Base-by-base conservation (phyloP, 1,140 invertebrate species). In the Ctenoplectra terminalis region DNA sequence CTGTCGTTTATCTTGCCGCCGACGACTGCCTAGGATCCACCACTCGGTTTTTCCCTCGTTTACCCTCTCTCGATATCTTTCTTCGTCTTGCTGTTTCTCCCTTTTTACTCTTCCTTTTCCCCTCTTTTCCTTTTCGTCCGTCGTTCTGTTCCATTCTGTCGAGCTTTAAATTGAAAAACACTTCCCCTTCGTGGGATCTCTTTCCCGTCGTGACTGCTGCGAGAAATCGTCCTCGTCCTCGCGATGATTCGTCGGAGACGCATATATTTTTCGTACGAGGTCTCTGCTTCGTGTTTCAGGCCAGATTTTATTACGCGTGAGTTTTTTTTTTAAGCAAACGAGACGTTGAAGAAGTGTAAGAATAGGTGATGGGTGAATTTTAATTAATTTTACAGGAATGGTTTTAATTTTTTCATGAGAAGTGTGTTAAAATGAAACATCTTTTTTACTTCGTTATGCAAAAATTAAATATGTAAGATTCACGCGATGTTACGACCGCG, bases 1-100 rank as follows among this genome's bases (percentile, higher is more conserved):
- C 81, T 82, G 88, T 91, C 89, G 91, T 91, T 92, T 91, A 90
- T 92, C 91, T 92, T 91, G 81, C 88, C 75, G 78, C 74, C 87
- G 88, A 88, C 89, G 84, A 90, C 86, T 87, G 72, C 37, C 54
- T 75, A 85, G 64, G 81, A 87, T 91, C 78, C 82, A 31, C 60
- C 74, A 64, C 64, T 78, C 82, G 70, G 81, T 87, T 79, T 81
- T 87, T 82, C 56, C 17, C 71, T 67, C 77, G 43, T 81, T 61
- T 74, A 70, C 69, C 46, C 75, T 9, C 5, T 48, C 31, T 48
- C 61, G 48, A 13, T 67, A 40, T 69, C 64, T 40, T 26, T 29
- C 63, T 71, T n/a, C n/a, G 37, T 11, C 17, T 48, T 40, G 31
- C 29, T 17, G 15, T 20, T 8, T 4, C 37, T 37, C 58, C 17